A percentile compares a stretch with the other conserved stretches of the same genome.
Conservation (phyloP, 2,888 invertebrate species). For the Drosophila cognata region DNA sequence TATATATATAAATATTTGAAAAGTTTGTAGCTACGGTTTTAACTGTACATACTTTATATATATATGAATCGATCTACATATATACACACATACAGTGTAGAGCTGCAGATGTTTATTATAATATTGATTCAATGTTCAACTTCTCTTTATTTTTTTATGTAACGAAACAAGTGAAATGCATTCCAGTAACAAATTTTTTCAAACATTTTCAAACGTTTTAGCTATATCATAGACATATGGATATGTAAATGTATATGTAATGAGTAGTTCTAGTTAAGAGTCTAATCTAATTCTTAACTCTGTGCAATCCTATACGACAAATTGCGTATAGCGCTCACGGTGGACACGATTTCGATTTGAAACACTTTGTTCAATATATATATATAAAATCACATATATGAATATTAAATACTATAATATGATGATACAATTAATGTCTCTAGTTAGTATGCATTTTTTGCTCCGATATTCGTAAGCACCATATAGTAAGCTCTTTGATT, state of each 20-base stretch:
- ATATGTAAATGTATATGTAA: slow-evolving; percentile 17
- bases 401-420: slow-evolving; percentile 30
- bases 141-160: slow-evolving; percentile 10
- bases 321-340: slow-evolving; percentile 36
- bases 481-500: slow-evolving; percentile 66
- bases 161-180: slow-evolving; percentile 53
- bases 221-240: slow-evolving; percentile 22
- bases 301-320: slow-evolving; percentile 49
- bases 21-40: slow-evolving; percentile 22
- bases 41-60: slow-evolving; percentile 18
- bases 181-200: slow-evolving; percentile 75
- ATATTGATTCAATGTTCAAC: slow-evolving; percentile 24
- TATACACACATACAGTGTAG: slow-evolving; percentile 13
- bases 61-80: slow-evolving; percentile 10
- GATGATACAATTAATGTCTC: slow-evolving; percentile 42
- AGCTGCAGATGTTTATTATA: slow-evolving; percentile 15
- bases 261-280: slow-evolving; percentile 44
- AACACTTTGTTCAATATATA: slow-evolving; percentile 35
- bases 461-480: slow-evolving; percentile 60
- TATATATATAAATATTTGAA: slow-evolving; percentile 19
- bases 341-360: slow-evolving; percentile 33
- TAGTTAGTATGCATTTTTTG: slow-evolving; percentile 69
- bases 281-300: slow-evolving; percentile 29
- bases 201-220: slow-evolving; percentile 55
- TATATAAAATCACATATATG: slow-evolving; percentile 32